Evolutionary conservation across 2,888 invertebrate species (phyloP), one percentile per base, ranked within the genome.

Genomic region (Drosophila infuscata): DNA sequence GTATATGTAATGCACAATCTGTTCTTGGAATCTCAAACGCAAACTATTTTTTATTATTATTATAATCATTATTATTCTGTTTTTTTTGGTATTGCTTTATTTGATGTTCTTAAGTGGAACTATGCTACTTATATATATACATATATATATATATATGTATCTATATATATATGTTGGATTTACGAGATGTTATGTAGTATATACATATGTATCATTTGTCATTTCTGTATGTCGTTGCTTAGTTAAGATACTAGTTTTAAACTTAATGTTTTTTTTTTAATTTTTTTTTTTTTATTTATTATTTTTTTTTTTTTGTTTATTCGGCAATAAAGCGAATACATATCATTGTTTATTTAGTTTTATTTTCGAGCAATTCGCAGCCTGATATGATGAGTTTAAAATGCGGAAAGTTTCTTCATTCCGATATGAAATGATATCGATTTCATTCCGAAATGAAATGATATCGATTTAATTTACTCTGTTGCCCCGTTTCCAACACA

Each of bases 281-380:
- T 12, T 3, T 46, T 41, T 54, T 41, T 54, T 20, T 52, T 63
- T 38, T 9, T 35, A 25, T 25, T 25, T 25, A 25, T 33, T 11
- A 29, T 52, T 57, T 41, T 53, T 46, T 53, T 46, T 25, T 25
- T 35, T 33, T 59, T 49, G 38, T 56, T 70, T 52, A 65, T 66
- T 74, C 70, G 76, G 70, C 74, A 83, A 83, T 88, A 83, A 86
- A 84, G 72, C 69, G 65, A 82, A 83, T 81, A 83, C 78, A 83
- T 86, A 88, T 88, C 83, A 85, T 88, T 81, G 71, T 76, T 83
- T 79, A 29, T 32, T 61, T 67, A 66, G 56, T 66, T 76, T 87
- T 58, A 70, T 72, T 78, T 69, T 46, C 65, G 35, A 29, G 8
- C 15, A 32, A 38, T 56, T 43, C 25, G 6, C 60, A 52, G 60